Base-by-base conservation (phyloP, 2,888 invertebrate species). In the Cantharis rufa region DNA sequence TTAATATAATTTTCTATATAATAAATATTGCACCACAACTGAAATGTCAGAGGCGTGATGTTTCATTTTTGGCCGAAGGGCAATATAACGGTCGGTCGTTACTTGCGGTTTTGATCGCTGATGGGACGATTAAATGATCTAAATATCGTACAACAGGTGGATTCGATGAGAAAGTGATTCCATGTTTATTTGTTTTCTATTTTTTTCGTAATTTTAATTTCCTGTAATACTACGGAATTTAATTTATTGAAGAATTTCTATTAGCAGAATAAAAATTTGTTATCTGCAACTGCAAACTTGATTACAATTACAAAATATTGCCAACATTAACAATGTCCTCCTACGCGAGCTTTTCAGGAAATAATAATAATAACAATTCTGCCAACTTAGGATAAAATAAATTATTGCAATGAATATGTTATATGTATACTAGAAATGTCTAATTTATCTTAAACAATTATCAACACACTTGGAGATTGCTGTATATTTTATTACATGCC, bases 231-330 rank as follows among this genome's bases (percentile, higher is more conserved):
- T 69, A 1, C 18, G 28, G 13, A 21, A 21, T 66, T 21, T 66
- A 66, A 66, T 21, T 66, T 21, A 66, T 63, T 21, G 63, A 18
- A 16, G 63, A 21, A 63, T 63, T 63, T 63, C 18, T 63, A 63
- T 63, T 16, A 63, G 18, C 18, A 16, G 16, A 18, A 48, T 63
- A 21, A 63, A 16, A 63, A 63, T 63, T 18, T n/a, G 18, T 66
- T 66, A 24, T 66, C 18, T 21, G 18, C 24, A 66, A 66, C 64
- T 66, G 13, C 18, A 18, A 24, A 66, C 86, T 87, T 87, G 87
- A 87, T 87, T 87, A 84, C 86, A 87, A 87, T 87, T 87, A 87
- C 86, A 85, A 87, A 87, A 87, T 87, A 87, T 86, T 86, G 84
- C 83, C 84, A 84, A 85, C 87, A 86, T 87, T 87, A 85, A 84